phyloP scores from a whole-genome alignment of 1,140 invertebrate genomes.

The Zaprionus ornatus region DNA sequence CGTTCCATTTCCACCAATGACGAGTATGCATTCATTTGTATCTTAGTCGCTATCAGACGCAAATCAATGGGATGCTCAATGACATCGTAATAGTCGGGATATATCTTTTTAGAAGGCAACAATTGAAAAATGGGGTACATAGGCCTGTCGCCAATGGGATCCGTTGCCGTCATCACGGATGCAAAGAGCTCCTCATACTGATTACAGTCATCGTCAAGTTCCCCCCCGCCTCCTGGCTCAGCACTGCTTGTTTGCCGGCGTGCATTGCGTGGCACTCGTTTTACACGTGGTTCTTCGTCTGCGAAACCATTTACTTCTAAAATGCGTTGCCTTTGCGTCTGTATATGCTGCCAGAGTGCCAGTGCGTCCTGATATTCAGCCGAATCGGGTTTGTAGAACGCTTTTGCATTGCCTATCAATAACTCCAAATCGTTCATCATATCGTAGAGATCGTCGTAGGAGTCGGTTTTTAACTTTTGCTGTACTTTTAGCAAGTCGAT shows the following conservation, averaged over 20 bases:
- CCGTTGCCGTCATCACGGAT: slow-evolving; percentile 91
- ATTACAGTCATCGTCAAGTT: slow-evolving; percentile 89
- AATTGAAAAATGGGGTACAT: slow-evolving; percentile 94
- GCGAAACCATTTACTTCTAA: slow-evolving; percentile 80
- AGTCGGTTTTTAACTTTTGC: slow-evolving; percentile 98
- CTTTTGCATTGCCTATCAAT: slow-evolving; percentile 95
- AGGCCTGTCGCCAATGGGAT: slow-evolving; percentile 91
- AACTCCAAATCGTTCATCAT: slow-evolving; percentile 94
- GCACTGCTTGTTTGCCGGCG: slow-evolving; percentile 80
- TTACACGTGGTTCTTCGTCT: slow-evolving; percentile 75
- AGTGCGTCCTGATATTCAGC: slow-evolving; percentile 96
- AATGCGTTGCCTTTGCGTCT: slow-evolving; percentile 85
- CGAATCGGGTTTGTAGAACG: slow-evolving; percentile 95
- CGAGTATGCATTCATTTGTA: slow-evolving; percentile 92
- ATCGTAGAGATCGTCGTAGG: slow-evolving; percentile 95
- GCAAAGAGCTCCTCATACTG: slow-evolving; percentile 92
- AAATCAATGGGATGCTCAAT: slow-evolving; percentile 98
- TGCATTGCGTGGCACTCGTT: slow-evolving; percentile 65
- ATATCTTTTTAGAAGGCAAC: slow-evolving; percentile 94
- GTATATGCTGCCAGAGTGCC: slow-evolving; percentile 94
- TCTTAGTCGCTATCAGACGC: slow-evolving; percentile 95
- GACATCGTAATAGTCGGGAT: slow-evolving; percentile 98
- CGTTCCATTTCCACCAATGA: slow-evolving; percentile 93
- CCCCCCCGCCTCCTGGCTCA: slow-evolving; percentile 83
- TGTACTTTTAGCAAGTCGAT: slow-evolving; percentile 96